Conservation (phyloP, 2,113 vertebrate species). For the Anoura caudifer region DNA sequence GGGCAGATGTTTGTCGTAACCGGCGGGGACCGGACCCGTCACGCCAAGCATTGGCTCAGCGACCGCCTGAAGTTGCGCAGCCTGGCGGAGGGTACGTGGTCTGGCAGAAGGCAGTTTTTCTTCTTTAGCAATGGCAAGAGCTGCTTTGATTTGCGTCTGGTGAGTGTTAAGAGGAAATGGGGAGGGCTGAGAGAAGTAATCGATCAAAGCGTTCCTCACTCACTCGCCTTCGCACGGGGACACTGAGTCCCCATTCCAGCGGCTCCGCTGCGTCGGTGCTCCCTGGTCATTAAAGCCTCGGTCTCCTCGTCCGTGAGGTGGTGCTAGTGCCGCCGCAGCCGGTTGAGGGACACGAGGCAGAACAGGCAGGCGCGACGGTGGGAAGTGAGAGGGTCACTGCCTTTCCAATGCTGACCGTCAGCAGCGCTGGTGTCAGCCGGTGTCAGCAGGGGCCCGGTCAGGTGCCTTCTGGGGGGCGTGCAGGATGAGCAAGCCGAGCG, state of each 20-base stretch:
- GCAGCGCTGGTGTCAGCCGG: not conserved
- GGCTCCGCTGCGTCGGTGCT: conserved; percentile 6
- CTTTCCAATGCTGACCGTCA: not conserved
- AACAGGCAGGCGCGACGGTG: not conserved
- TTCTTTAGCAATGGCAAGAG: not conserved
- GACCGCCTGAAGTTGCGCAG: not conserved
- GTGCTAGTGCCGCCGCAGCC: not conserved
- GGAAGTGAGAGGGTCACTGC: not conserved
- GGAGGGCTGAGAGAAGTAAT: not conserved
- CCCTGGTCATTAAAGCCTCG: not conserved
- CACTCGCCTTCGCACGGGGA: not conserved
- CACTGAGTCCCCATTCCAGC: not conserved
- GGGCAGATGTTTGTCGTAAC: too few relatives aligned
- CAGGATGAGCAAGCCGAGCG: not conserved
- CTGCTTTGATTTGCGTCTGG: not conserved
- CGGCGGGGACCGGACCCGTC: too few relatives aligned
- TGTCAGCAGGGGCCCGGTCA: not conserved
- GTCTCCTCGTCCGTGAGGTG: not conserved
- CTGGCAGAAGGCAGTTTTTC: not conserved
- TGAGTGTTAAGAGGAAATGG: not conserved
- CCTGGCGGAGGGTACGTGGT: not conserved
- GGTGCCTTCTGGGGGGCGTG: not conserved
- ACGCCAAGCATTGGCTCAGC: too few relatives aligned
- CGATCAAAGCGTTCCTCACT: not conserved
- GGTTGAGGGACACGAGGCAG: too few relatives aligned